Evolutionary conservation across 2,797 vertebrate species (phyloP), one percentile per base, ranked within the genome.

Genomic region (Pampus argenteus): DNA sequence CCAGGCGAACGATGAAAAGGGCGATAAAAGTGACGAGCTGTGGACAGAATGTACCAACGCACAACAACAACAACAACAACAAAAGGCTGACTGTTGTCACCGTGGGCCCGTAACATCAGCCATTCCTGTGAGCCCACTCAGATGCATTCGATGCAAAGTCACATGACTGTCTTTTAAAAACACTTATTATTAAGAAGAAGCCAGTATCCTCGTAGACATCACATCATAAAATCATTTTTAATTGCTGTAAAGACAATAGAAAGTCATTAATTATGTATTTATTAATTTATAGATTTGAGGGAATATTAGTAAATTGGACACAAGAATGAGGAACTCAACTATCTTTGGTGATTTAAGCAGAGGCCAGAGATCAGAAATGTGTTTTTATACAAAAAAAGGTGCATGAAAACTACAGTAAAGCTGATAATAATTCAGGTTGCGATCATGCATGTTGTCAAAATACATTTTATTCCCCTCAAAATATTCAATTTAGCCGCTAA

Each of bases 1-100:
- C 1, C 9, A 25, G 38, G 31, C n/a, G 17, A 28, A 61, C 3
- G 10, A 61, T 34, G 55, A 49, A 52, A 36, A 47, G 61, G 70
- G 26, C 4, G 10, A 81, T 59, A 66, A 74, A 77, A 62, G 60
- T 71, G 74, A 56, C 28, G 67, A 40, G 60, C 66, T 34, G 74
- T 36, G 82, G 65, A 83, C 78, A 79, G 65, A 85, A 81, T 74
- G 84, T 71, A 78, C 68, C 36, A 38, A 77, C 62, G 44, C 49
- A 66, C 42, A 80, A 18, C 40, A 85, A 80, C 71, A 80, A 79
- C 79, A 73, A 66, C 42, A 80, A 18, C 40, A 85, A 80, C 71
- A 80, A 79, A 81, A 73, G 76, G 13, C 64, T 6, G 68, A 52
- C 76, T 81, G 79, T 80, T 81, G 79, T 61, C 65, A 66, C 59